Base-by-base conservation (phyloP, 2,113 vertebrate species). In the Oncorhynchus nerka region DNA sequence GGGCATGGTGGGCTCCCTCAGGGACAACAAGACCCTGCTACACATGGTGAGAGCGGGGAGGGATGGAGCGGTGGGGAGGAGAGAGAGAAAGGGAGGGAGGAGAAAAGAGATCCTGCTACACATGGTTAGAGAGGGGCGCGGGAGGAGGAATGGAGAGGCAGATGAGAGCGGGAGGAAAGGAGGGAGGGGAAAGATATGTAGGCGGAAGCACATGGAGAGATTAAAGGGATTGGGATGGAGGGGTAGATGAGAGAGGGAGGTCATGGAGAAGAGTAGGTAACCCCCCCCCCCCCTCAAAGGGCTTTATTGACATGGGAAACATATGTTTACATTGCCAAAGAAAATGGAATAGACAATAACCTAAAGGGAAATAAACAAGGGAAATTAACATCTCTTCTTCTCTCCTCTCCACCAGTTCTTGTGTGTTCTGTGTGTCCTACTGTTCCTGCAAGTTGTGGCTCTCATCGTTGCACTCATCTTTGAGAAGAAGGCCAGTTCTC, bases 1-100 rank as follows among this genome's bases (percentile, higher is more conserved):
- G 7, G 96, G 96, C 62, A 95, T 95, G 94, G 92, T 97, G 4
- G 96, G 95, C 20, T 95, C 95, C 65, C 93, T 97, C 34, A 83
- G 96, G 78, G 96, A 97, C 92, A 96, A 96, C 88, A 92, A 94
- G 79, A 91, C 88, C 0, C 93, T 97, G 79, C 92, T 97, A 67
- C 95, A 95, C 91, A 93, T 85, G 89, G 96, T 97, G 88, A 90
- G 93, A 61, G 45, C 6, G 15, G 11, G 45, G 15, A 22, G 3
- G 1, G 30, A 13, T 1, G 61, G n/a, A 9, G 3, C 1, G n/a
- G 22, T 1, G 22, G 30, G n/a, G 73, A 12, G 51, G 12, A 28
- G 16, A n/a, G 19, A 67, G 20, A 39, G 12, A 0, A 67, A 15
- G 22, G 34, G 2, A 16, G 16, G 6, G 34, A 34, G 32, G 73